These are phyloP conservation scores for Meghimatium bilineatum DNA, from an alignment of 2,888 invertebrate genomes.

Conservation along the genomic window DNA sequence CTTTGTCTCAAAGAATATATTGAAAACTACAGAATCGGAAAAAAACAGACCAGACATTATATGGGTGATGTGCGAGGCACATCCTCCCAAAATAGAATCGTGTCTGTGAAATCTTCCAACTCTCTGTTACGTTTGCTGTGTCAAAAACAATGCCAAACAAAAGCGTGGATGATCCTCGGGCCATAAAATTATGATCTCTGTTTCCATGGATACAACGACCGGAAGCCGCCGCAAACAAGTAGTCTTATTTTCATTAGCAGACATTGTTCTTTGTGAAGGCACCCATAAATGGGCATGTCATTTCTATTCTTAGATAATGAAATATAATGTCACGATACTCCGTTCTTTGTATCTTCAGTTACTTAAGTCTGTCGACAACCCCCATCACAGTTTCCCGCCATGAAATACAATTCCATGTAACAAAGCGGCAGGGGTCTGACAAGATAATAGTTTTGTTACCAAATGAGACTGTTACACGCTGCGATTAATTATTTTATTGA, in stretches of 20 bases:
- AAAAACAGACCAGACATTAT: too few species aligned
- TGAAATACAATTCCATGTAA: neutral
- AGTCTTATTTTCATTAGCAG: neutral
- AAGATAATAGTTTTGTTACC: neutral
- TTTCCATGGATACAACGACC: conserved; percentile 3
- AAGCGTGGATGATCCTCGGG: neutral
- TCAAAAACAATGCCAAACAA: too few species aligned
- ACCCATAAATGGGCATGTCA: neutral
- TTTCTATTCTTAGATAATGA: neutral
- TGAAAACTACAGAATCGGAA: too few species aligned
- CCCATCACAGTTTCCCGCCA: neutral
- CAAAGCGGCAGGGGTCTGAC: neutral
- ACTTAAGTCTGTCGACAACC: too few species aligned
- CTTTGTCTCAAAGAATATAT: too few species aligned
- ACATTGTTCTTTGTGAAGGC: neutral
- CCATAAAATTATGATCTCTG: neutral
- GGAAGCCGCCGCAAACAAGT: conserved; percentile 7
- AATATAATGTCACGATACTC: neutral
- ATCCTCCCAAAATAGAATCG: too few species aligned
- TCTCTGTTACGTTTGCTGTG: too few species aligned
- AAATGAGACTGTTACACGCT: neutral
- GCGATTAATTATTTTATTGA: neutral
- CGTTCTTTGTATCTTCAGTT: too few species aligned
- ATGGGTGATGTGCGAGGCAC: too few species aligned
- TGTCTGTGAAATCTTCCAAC: too few species aligned